Conservation (phyloP, 1,140 invertebrate species). For the Euura lappo region DNA sequence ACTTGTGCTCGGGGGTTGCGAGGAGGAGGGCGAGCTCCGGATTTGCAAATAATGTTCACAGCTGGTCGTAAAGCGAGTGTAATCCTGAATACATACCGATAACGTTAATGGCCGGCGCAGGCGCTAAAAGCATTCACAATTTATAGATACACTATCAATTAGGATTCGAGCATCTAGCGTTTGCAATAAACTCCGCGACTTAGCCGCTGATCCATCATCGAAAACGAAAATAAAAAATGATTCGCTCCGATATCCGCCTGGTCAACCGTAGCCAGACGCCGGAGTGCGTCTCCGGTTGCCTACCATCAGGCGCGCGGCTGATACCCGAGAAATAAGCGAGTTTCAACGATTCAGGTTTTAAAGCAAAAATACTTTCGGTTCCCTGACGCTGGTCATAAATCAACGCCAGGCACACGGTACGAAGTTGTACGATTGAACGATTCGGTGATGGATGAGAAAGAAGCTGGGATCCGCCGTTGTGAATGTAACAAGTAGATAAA, state of each 20-base stretch:
- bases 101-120: neutral
- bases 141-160: neutral
- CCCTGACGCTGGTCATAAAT: neutral
- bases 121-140: neutral
- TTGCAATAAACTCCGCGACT: neutral
- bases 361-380: no score
- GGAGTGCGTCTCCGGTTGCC: no score
- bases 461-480: neutral
- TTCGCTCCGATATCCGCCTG: no score
- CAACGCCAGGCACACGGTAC: neutral
- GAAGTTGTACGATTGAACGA: neutral
- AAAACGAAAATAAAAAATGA: no score
- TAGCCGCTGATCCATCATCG: neutral
- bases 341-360: no score
- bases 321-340: no score
- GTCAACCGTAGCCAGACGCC: no score
- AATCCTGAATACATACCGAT: neutral
- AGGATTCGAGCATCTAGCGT: neutral
- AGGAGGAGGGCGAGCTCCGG: neutral
- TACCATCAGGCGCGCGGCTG: no score
- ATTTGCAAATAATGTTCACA: neutral
- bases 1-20: neutral
- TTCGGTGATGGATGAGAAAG: neutral
- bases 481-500: neutral
- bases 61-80: neutral